Percentiles rank a stretch among this genome's conserved stretches.
Conservation (phyloP, 2,113 vertebrate genomes). For the Ursus arctos region DNA sequence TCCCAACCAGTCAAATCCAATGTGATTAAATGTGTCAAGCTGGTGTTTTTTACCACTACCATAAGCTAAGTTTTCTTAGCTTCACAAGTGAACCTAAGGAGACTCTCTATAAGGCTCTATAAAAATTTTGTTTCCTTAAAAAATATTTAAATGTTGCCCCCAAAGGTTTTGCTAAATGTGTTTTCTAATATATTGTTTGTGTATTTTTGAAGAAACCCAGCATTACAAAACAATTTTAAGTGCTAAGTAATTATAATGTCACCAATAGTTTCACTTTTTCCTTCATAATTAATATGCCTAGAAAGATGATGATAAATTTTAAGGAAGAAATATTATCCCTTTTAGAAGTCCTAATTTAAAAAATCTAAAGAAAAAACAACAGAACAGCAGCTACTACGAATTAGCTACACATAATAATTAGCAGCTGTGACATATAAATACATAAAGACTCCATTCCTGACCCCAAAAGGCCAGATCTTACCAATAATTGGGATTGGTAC, state of each 20-base stretch:
- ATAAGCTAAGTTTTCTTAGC: neutral
- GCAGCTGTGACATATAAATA: neutral
- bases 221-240: conserved; percentile 59
- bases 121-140: conserved; percentile 36
- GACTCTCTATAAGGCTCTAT: neutral
- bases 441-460: neutral
- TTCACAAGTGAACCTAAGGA: neutral
- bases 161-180: conserved; percentile 3
- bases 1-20: neutral
- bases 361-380: neutral
- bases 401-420: conserved; percentile 11
- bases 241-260: conserved; percentile 55
- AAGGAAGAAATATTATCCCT: conserved; percentile 38
- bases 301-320: conserved; percentile 55
- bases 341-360: conserved; percentile 58
- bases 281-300: conserved; percentile 56
- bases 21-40: neutral
- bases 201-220: conserved; percentile 10
- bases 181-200: neutral
- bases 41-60: neutral
- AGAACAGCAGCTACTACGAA: neutral
- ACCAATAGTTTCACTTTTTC: conserved; percentile 40
- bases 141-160: neutral
- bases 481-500: neutral
- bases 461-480: neutral